Percentiles rank a stretch among this genome's conserved stretches.
Conservation (phyloP, 2,888 invertebrate genomes). For the Crematogaster levior region DNA sequence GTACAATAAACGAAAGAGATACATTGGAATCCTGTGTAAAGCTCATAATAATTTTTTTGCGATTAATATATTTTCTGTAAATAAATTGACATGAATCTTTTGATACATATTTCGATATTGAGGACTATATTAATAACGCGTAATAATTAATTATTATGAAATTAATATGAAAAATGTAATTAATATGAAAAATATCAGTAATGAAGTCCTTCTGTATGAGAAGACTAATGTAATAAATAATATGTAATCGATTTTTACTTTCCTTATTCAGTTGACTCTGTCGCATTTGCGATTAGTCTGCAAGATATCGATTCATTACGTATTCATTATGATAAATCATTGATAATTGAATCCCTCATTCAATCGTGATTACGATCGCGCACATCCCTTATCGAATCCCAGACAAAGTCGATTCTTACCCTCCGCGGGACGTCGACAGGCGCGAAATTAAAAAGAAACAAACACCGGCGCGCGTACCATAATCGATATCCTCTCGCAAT, state of each 20-base stretch:
- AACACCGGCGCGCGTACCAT: conserved; percentile 43
- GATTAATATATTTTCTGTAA: neutral
- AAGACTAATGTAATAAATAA: neutral
- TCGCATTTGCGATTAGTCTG: conserved; percentile 4
- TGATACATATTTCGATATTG: neutral
- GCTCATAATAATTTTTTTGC: neutral
- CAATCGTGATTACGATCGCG: conserved; percentile 23
- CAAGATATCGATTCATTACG: conserved; percentile 14
- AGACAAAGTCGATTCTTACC: conserved; percentile 32
- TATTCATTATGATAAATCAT: conserved; percentile 42
- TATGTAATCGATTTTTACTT: neutral
- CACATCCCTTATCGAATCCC: neutral
- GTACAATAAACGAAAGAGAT: neutral
- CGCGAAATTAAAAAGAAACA: conserved; percentile 54
- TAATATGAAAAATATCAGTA: neutral
- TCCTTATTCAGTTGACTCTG: neutral
- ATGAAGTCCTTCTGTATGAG: neutral
- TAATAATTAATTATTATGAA: neutral
- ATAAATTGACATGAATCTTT: neutral
- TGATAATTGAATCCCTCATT: conserved; percentile 32
- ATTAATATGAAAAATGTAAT: neutral
- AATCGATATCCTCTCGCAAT: conserved; percentile 48
- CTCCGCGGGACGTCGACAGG: conserved; percentile 42
- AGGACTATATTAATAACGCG: neutral
- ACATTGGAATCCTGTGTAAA: neutral